Evolutionary conservation across 30 jellyfish, hydroid and myxozoan species (phyloP), one percentile per base, ranked within the genome.

Genomic region (Sanderia malayensis): DNA sequence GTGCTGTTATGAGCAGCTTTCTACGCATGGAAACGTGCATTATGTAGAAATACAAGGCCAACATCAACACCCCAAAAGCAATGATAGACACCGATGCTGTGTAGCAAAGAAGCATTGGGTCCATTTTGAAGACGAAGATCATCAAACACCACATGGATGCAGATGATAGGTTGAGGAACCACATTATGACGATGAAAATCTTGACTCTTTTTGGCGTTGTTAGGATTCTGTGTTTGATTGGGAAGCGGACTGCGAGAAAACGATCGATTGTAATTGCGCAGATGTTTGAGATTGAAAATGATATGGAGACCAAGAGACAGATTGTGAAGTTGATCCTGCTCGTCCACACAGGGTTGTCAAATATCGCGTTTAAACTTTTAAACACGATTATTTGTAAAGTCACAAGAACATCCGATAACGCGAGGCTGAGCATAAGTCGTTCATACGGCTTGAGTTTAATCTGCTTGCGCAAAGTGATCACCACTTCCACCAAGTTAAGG

Each of bases 191-290:
- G 62, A 73, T 73, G 25, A 73, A 25, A 1, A 31, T 17, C 2
- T 28, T 31, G 18, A 66, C 60, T n/a, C 46, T 24, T 4, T 44
- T 22, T 6, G 60, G 60, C 19, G 44, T 62, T 53, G 33, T 57
- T 34, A 3, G 46, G 52, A 73, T 25, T 8, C 52, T 22, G 49
- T 73, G 84, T 45, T 73, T 58, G 49, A 73, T 26, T 1, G 84
- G 84, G 15, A n/a, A 11, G 19, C 57, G 55, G 26, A 73, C 62
- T 17, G 84, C 84, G 29, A 31, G 21, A 32, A 53, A 26, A 27
- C 84, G 74, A 44, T 73, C 84, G 33, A 73, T 0, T 22, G 84
- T 73, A 19, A 73, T 73, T 8, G 74, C 74, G 15, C 31, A 2
- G 74, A 55, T 57, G 49, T 73, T 69, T 0, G 25, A 13, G 65